Evolutionary conservation across 2,888 invertebrate genomes (phyloP), one percentile per base, ranked within the genome.

Genomic region (Cosmorhoe ocellata): DNA sequence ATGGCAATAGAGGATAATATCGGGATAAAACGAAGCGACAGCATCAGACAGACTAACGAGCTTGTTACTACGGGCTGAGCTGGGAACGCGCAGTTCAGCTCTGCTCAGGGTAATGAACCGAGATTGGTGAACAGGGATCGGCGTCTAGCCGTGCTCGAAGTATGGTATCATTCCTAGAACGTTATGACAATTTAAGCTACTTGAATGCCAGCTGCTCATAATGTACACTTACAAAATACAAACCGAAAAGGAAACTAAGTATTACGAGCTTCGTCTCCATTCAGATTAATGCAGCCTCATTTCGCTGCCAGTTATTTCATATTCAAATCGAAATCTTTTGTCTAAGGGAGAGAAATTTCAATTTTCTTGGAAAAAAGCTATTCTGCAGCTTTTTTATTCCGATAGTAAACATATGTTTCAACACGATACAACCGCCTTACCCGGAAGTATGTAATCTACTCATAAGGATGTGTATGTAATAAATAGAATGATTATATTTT

Each of bases 31-130:
- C 51, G 24, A 30, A 40, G 53, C 37, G 49, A 49, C 54, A 49
- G 63, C 50, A 63, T 63, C 61, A 68, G 65, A 66, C 66, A 42
- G 55, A 56, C 66, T 73, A 71, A 74, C 73, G 69, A 74, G 71
- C 64, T 71, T 71, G 69, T 72, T 72, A 70, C 66, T 61, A 63
- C 40, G 55, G 31, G 49, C 60, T 59, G 53, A 65, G 61, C 49
- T 58, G 59, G 46, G 42, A 58, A 53, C 58, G 55, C 57, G 45
- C 56, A 59, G 59, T 58, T 61, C 56, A 51, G 41, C 55, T 44
- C 49, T 43, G 54, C 58, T 64, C 59, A 59, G 69, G 60, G 63
- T 70, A 74, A 72, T 71, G 69, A 75, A 73, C 69, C 57, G 61
- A 58, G 61, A 64, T 64, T 61, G 61, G 58, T 14, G 47, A 54